Base-by-base conservation (phyloP, 2,888 invertebrate species). In the Ligdia adustata region DNA sequence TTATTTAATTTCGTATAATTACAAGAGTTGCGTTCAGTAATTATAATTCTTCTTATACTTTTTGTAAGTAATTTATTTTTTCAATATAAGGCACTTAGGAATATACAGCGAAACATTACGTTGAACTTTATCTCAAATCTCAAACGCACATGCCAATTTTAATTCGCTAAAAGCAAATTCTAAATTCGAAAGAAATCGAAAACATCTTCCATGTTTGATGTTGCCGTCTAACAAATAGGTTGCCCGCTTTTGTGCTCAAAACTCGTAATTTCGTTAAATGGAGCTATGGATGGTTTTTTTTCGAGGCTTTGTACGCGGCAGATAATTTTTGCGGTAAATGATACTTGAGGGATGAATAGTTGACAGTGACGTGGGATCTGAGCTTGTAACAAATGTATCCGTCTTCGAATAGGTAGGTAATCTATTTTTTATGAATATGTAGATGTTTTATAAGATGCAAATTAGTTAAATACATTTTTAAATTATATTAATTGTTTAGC, bases 301-400 rank as follows among this genome's bases (percentile, higher is more conserved):
- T n/a, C n/a, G n/a, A n/a, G n/a, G 70, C 66, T 81, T 87, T 86
- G 84, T 86, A 60, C 66, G 61, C 39, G 56, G 72, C 70, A 72
- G 79, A 85, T 86, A 85, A 86, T 88, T 87, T 88, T 74, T 90
- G 89, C 82, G 89, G 89, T 89, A 87, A 89, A 64, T 75, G 88
- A 89, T 89, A 87, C 87, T 79, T 71, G 74, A 63, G 20, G 50
- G 52, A 87, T 84, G 86, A n/a, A 89, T 79, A 52, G 76, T 1
- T 75, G 84, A 83, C 85, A 77, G 71, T 86, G 85, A 84, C 55
- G 73, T 72, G 76, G 85, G 86, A 58, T 53, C 49, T 22, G 63
- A 66, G 69, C 64, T 68, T 57, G 38, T 33, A 34, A 50, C 40
- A 43, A 39, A 22, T 4, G 3, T 6, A 6, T 22, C 2, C 22